Conservation (phyloP, 2,797 vertebrate genomes). For the Anisognathus igniventris region DNA sequence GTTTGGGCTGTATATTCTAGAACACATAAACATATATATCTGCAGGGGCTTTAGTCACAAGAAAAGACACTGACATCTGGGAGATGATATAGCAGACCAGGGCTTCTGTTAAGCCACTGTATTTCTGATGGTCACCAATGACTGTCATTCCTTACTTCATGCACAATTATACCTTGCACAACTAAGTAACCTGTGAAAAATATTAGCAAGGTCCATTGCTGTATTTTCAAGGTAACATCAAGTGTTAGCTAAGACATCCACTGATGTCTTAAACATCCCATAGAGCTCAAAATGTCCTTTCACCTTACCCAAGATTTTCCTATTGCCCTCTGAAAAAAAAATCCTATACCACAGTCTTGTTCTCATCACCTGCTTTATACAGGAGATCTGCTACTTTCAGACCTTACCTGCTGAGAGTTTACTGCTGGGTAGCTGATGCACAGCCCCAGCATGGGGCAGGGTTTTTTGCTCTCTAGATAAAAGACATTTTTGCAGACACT, state of each 20-base stretch:
- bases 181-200: background rate
- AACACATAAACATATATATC: background rate
- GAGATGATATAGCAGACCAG: background rate
- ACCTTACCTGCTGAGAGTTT: background rate
- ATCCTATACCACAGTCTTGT: background rate
- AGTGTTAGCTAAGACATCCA: background rate
- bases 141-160: background rate
- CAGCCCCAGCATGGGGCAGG: rapidly evolving
- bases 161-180: background rate
- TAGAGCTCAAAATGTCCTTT: background rate
- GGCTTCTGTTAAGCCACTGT: background rate
- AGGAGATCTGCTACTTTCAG: background rate
- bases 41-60: background rate
- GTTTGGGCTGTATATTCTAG: background rate
- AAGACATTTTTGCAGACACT: background rate
- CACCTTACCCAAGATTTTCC: background rate
- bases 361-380: background rate
- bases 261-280: background rate
- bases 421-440: background rate
- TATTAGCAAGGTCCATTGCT: background rate
- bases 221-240: background rate
- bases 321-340: background rate
- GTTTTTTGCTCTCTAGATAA: background rate
- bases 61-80: background rate
- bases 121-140: background rate